Conservation (phyloP, 2,113 vertebrate genomes). For the Hippocampus comes region DNA sequence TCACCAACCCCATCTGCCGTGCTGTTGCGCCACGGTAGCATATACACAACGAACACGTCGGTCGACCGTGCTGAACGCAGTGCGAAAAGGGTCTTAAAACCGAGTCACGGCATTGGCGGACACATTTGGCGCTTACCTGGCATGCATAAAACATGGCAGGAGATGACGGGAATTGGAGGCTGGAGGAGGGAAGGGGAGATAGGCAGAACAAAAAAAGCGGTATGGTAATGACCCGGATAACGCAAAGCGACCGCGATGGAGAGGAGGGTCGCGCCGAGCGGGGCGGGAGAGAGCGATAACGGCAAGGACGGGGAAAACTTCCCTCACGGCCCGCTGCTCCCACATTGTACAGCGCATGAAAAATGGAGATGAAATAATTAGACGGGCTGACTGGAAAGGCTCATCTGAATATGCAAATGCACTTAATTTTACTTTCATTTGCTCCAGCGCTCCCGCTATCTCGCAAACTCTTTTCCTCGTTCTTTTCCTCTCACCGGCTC, state of each 20-base stretch:
- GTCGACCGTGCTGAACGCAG: neutral
- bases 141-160: conserved; percentile 62
- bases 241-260: conserved; percentile 43
- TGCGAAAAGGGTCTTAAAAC: conserved; percentile 39
- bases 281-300: conserved; percentile 48
- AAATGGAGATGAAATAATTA: conserved; percentile 79
- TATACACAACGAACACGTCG: neutral
- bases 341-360: conserved; percentile 58
- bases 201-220: conserved; percentile 44
- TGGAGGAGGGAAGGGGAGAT: conserved; percentile 30
- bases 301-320: conserved; percentile 45
- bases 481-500: conserved; percentile 45
- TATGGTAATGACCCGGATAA: conserved; percentile 66
- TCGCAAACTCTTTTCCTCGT: conserved; percentile 32
- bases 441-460: conserved; percentile 59
- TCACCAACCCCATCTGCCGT: too few species aligned
- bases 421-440: conserved; percentile 78
- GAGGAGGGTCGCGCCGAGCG: conserved; percentile 32
- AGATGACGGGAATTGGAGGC: conserved; percentile 40
- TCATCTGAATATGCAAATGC: conserved; percentile 81
- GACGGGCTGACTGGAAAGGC: conserved; percentile 71
- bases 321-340: conserved; percentile 61
- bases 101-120: conserved; percentile 36
- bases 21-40: neutral
- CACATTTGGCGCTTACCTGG: conserved; percentile 32